Evolutionary conservation across 2,888 invertebrate species (phyloP), one percentile per base, ranked within the genome.

Genomic region (Subacronicta megacephala): DNA sequence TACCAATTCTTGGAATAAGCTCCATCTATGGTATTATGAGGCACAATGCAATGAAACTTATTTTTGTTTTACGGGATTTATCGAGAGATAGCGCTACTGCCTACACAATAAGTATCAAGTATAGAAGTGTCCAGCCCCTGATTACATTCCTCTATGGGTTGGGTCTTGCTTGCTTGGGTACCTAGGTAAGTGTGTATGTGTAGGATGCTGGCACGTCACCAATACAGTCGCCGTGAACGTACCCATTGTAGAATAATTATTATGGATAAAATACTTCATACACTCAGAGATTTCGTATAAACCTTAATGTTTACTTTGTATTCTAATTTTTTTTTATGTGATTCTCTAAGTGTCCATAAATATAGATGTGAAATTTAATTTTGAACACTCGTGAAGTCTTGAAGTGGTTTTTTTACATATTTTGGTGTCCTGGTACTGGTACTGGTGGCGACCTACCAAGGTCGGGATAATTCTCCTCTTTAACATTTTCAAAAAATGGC

Each of bases 401-500:
- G 33, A 43, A 23, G 7, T 31, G 47, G 42, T 47, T 59, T 57
- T n/a, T n/a, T n/a, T n/a, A n/a, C n/a, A n/a, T 9, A 47, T 33
- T 49, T 43, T 31, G 43, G 43, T 35, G 23, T 36, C 3, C 3
- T 43, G 15, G 17, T 38, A n/a, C n/a, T n/a, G n/a, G n/a, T n/a
- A n/a, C n/a, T n/a, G n/a, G n/a, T n/a, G n/a, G n/a, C n/a, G n/a
- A n/a, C n/a, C n/a, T n/a, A n/a, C n/a, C n/a, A 18, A 18, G 18
- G 38, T 18, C 13, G 1, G 16, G 33, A 18, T 36, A 47, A 18
- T 43, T 31, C 23, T n/a, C 12, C n/a, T 7, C 7, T 38, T 1
- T 12, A 29, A 29, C n/a, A 16, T 33, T 36, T 37, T 26, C 23
- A 57, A 43, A 26, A 57, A 56, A 59, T 57, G 58, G 58, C 58